Conservation (phyloP, 2,113 vertebrate genomes). For the Jacana jacana region DNA sequence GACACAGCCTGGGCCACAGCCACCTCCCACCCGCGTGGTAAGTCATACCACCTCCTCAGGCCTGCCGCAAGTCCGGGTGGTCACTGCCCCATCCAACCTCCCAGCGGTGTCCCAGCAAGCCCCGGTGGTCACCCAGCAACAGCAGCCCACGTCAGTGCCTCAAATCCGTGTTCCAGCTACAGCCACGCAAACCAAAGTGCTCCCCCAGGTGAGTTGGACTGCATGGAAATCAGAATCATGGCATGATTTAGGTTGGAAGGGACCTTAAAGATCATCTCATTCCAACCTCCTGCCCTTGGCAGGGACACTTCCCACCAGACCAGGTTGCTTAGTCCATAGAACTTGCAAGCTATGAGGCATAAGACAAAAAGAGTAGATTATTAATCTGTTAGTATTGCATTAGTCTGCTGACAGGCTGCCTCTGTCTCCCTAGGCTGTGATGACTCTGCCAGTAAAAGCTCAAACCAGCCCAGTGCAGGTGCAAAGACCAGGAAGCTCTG, state of each 20-base stretch:
- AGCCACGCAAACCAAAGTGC: constrained; percentile 81
- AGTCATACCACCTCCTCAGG: constrained; percentile 80
- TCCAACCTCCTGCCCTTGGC: too few species aligned
- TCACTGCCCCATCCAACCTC: constrained; percentile 83
- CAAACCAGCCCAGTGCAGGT: constrained; percentile 80
- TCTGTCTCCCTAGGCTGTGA: constrained; percentile 75
- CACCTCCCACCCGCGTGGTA: constrained; percentile 74
- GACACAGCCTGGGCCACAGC: constrained; percentile 75
- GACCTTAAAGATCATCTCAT: too few species aligned
- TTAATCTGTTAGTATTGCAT: not conserved
- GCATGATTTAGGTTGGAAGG: too few species aligned
- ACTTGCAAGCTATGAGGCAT: not conserved
- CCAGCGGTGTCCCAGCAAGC: constrained; percentile 78
- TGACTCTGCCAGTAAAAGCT: constrained; percentile 88
- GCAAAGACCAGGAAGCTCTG: constrained; percentile 67
- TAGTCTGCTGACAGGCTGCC: not conserved
- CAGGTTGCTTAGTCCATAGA: not conserved
- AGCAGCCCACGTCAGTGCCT: constrained; percentile 76
- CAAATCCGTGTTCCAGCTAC: constrained; percentile 90
- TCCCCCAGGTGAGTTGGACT: constrained; percentile 83
- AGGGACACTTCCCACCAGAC: too few species aligned
- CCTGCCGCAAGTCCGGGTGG: constrained; percentile 91
- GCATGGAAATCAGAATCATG: not conserved
- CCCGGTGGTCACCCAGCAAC: constrained; percentile 70
- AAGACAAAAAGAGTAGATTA: not conserved